Conservation (phyloP, 2,113 vertebrate genomes). For the Leptosomus discolor region DNA sequence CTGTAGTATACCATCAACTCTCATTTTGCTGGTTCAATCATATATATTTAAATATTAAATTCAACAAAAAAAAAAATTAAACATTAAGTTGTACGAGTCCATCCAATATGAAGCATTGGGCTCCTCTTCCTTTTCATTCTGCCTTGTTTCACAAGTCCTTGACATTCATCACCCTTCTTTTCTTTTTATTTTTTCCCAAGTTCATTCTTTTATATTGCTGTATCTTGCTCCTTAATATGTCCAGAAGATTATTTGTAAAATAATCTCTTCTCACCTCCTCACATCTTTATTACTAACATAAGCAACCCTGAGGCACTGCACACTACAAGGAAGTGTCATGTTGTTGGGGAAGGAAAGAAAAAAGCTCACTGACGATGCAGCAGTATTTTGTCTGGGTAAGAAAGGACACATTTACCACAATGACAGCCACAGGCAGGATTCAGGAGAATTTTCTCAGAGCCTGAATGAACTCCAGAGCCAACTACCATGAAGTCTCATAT, state of each 20-base stretch:
- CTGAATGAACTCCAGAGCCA: neutral
- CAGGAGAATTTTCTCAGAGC: neutral
- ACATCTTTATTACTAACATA: neutral
- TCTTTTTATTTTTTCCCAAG: neutral
- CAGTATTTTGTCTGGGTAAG: neutral
- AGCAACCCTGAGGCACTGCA: neutral
- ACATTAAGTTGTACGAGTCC: neutral
- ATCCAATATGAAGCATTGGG: neutral
- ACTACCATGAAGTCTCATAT: neutral
- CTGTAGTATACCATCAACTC: neutral
- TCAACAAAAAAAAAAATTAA: neutral
- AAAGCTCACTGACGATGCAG: neutral
- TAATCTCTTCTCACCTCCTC: neutral
- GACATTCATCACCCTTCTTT: neutral
- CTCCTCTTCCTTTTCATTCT: neutral
- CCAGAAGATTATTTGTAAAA: neutral
- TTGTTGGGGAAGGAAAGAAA: neutral
- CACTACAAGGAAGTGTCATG: neutral
- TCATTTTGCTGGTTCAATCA: neutral
- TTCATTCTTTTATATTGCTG: neutral
- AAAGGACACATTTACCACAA: neutral
- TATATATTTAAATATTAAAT: neutral
- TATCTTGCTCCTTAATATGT: neutral
- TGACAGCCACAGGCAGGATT: neutral
- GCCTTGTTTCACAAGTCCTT: neutral